Conservation (phyloP, 1,140 invertebrate species). For the Leptoteleia sp. region DNA sequence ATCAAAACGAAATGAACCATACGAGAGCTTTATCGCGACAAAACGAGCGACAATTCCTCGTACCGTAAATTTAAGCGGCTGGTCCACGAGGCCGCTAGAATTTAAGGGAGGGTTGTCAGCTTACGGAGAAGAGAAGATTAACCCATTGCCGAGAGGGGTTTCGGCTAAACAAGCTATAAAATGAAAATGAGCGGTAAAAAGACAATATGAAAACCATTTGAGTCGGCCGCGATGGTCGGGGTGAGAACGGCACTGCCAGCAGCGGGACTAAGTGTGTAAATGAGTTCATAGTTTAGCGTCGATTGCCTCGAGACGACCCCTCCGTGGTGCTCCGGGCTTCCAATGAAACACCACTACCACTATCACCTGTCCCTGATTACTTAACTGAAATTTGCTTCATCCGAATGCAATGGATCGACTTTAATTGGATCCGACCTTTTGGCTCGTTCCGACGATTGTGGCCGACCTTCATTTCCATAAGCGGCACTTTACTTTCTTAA, state of each 20-base stretch:
- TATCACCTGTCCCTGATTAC: conserved; percentile 54
- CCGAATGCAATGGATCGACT: conserved; percentile 60
- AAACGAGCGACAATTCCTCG: conserved; percentile 59
- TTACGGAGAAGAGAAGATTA: conserved; percentile 68
- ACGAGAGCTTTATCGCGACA: conserved; percentile 57
- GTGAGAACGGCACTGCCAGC: conserved; percentile 69
- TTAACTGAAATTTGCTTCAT: conserved; percentile 57
- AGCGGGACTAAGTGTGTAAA: conserved; percentile 78
- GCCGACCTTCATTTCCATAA: conserved; percentile 61
- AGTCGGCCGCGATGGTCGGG: conserved; percentile 50
- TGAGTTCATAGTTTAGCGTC: conserved; percentile 78
- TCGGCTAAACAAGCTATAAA: conserved; percentile 80
- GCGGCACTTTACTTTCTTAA: conserved; percentile 37
- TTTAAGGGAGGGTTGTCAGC: conserved; percentile 21
- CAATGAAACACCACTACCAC: conserved; percentile 32
- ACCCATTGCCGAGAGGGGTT: conserved; percentile 71
- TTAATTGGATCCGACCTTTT: conserved; percentile 61
- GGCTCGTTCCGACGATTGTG: conserved; percentile 23
- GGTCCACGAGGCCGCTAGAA: conserved; percentile 14
- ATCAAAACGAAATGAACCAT: conserved; percentile 58
- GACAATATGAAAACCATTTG: conserved; percentile 81
- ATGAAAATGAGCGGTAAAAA: conserved; percentile 81
- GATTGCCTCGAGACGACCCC: conserved; percentile 74
- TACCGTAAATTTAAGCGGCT: conserved; percentile 46
- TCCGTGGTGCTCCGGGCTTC: conserved; percentile 18